Evolutionary conservation across 1,140 invertebrate genomes (phyloP), one percentile per base, ranked within the genome.

Genomic region (Bombus superbus): DNA sequence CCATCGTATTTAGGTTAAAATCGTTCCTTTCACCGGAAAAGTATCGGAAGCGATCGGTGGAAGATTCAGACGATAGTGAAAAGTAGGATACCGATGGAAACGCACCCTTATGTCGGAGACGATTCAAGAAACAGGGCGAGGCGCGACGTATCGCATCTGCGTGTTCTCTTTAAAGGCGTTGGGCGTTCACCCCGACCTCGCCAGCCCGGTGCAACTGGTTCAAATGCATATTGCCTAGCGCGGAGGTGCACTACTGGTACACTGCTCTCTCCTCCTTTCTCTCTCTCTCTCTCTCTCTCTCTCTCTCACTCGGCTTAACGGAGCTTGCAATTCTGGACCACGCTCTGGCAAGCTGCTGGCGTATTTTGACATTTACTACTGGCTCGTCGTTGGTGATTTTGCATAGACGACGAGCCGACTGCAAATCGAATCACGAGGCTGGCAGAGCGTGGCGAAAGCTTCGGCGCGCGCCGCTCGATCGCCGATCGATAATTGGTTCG

Each of bases 111-210:
- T 72, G 91, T 86, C 88, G 83, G 86, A 89, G 91, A 90, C 89
- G 90, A 91, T 92, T 91, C 91, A 91, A 92, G 91, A 92, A 91
- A 91, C 93, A 91, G 91, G 89, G 89, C 87, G 84, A 92, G 88
- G 88, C 88, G 72, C 84, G 69, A 69, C 79, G 78, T 77, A 85
- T 88, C 86, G 85, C 87, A 87, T 91, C 86, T 80, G 89, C 81
- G 68, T 90, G 89, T 93, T 94, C 93, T 94, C 92, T 95, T 95
- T 95, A 94, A 93, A 94, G 85, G 89, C 93, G 93, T 95, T 94
- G 94, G 94, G 90, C 94, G 94, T 95, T 95, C 94, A 94, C 94
- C 94, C 93, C 94, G 94, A 95, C 94, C 94, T 94, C 93, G 93
- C 85, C 92, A 91, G 90, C 92, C 90, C 91, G 88, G 93, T 88